A percentile compares a stretch with the other conserved stretches of the same genome.
Conservation (phyloP, 92 coral and sea anemone species). For the Phenganax marumi region DNA sequence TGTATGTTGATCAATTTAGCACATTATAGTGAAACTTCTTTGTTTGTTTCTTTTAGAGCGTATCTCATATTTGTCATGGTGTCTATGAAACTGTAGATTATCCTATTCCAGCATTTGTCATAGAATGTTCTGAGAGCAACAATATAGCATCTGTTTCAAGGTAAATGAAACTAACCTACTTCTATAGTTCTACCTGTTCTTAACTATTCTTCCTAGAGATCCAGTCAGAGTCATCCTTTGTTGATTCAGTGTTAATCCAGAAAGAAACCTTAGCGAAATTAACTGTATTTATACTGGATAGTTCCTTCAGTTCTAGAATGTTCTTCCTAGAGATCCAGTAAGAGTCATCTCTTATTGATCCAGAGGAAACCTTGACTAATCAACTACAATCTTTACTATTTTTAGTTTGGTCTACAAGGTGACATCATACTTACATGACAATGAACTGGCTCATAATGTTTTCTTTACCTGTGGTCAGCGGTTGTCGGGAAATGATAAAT, state of each 20-base stretch:
- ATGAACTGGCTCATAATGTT: slow-evolving; percentile 90
- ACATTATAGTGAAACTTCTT: background rate
- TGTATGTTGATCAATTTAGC: background rate
- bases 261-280: too few relatives aligned
- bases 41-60: slow-evolving; percentile 52
- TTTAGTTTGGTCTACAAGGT: slow-evolving; percentile 68
- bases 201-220: too few relatives aligned
- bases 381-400: background rate
- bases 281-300: too few relatives aligned
- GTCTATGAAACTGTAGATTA: slow-evolving; percentile 72
- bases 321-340: too few relatives aligned
- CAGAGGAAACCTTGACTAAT: background rate
- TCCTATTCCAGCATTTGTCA: slow-evolving; percentile 78
- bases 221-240: too few relatives aligned
- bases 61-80: slow-evolving; percentile 59
- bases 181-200: too few relatives aligned
- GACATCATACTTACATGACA: slow-evolving; percentile 68
- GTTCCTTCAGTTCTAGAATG: too few relatives aligned
- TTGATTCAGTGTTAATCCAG: too few relatives aligned
- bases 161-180: slow-evolving; percentile 35
- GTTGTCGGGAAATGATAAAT: slow-evolving; percentile 31
- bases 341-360: too few relatives aligned
- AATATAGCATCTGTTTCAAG: slow-evolving; percentile 62
- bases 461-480: slow-evolving; percentile 69
- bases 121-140: slow-evolving; percentile 60